Base-by-base conservation (phyloP, 2,113 vertebrate genomes). In the Psettodes erumei region DNA sequence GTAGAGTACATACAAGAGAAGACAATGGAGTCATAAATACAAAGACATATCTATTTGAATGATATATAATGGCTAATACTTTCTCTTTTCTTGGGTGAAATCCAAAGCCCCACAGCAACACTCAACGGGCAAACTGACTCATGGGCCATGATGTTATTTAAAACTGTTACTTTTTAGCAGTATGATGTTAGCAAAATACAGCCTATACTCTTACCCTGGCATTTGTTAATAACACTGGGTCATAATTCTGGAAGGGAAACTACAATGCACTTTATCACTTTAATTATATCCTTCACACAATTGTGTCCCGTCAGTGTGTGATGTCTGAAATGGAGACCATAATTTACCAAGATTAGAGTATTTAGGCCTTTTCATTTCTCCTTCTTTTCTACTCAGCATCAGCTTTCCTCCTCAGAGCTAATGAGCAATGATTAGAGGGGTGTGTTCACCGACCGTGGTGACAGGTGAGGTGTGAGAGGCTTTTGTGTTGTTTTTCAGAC, bases 271-370 rank as follows among this genome's bases (percentile, higher is more conserved):
- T 19, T 30, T 9, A 64, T 56, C 69, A 59, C 32, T 55, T 32
- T 62, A 9, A 82, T 87, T 54, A 80, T 51, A 69, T 48, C 1
- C 15, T 81, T 83, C 50, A 71, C 19, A 85, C 75, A 83, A 78
- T 70, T 58, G 50, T 43, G 45, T 27, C 64, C 56, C 27, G 10
- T 62, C 58, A 68, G 74, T 56, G 53, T 21, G 70, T 54, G 63
- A 68, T 19, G 71, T 42, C 73, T 87, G 86, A 86, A 85, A 81
- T 51, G 53, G 82, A 87, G 51, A 82, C 74, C 42, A 64, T 71
- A 62, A 87, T 89, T 87, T 84, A 11, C 47, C 61, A 50, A 81
- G 83, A 90, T 90, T 88, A 84, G 84, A 60, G 45, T 38, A 69
- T 77, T 83, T 58, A 77, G 32, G 27, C 18, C 61, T 66, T 83